phyloP scores from a whole-genome alignment of 2,797 vertebrate genomes.

The Coregonus sp. region DNA sequence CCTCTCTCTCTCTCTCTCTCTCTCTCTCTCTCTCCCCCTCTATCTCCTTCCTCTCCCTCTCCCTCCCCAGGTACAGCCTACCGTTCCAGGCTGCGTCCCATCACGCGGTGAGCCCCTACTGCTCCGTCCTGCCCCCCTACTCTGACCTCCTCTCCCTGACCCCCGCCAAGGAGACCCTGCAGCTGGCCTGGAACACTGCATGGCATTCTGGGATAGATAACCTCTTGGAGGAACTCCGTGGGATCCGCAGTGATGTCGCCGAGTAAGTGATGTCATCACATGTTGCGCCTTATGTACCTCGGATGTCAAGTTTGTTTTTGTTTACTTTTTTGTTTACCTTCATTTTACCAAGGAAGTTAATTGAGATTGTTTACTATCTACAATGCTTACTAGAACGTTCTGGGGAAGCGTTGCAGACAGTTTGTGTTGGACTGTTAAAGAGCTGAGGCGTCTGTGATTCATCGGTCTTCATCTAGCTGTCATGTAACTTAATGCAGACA shows the following conservation, averaged over 20 bases:
- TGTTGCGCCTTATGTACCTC: background rate
- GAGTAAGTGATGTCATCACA: constrained; percentile 71
- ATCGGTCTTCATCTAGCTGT: constrained; percentile 66
- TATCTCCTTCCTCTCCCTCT: no score
- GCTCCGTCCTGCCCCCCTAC: constrained; percentile 80
- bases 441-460: constrained; percentile 49
- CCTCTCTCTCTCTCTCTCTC: background rate
- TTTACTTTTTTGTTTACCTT: background rate
- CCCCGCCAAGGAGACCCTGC: constrained; percentile 82
- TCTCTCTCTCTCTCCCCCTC: no score
- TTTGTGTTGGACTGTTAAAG: background rate
- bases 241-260: constrained; percentile 45
- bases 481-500: constrained; percentile 64
- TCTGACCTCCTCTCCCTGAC: constrained; percentile 78
- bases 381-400: background rate
- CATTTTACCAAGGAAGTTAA: background rate
- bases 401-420: background rate
- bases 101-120: constrained; percentile 90
- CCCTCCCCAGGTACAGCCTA: constrained; percentile 79
- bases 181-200: constrained; percentile 89
- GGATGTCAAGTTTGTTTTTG: background rate
- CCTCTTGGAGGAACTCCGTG: constrained; percentile 63
- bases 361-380: background rate
- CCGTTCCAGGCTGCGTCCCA: constrained; percentile 80
- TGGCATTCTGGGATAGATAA: constrained; percentile 87